phyloP scores from a whole-genome alignment of 1,140 invertebrate species.

The Phocides pigmalion region DNA sequence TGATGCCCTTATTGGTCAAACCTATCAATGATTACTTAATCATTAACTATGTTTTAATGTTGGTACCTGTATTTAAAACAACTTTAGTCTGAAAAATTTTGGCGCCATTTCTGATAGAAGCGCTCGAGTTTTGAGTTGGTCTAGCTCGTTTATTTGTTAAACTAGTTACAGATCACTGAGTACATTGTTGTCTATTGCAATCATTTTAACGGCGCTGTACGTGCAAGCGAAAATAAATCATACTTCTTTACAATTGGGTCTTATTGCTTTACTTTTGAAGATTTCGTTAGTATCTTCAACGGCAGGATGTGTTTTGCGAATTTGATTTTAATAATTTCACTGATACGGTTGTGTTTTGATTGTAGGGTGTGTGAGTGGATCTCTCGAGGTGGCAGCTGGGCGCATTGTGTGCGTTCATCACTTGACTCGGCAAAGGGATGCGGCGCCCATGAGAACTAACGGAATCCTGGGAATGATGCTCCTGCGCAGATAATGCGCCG shows the following conservation, averaged over 20 bases:
- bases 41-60: neutral
- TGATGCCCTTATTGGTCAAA: conserved; percentile 9
- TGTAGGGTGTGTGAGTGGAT: conserved; percentile 30
- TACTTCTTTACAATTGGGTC: conserved; percentile 49
- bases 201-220: conserved; percentile 47
- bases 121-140: neutral
- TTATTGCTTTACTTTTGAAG: conserved; percentile 50
- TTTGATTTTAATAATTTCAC: conserved; percentile 31
- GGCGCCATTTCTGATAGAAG: conserved; percentile 1
- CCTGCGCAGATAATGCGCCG: conserved; percentile 53
- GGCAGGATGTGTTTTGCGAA: neutral
- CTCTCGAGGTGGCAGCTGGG: conserved; percentile 77
- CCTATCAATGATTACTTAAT: neutral
- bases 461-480: conserved; percentile 69
- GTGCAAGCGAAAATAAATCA: conserved; percentile 49
- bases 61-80: neutral
- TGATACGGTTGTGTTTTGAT: conserved; percentile 43
- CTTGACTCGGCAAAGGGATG: conserved; percentile 81
- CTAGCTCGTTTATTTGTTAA: conserved; percentile 58
- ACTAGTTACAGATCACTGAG: conserved; percentile 73
- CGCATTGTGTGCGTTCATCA: conserved; percentile 72
- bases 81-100: neutral
- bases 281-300: conserved; percentile 36
- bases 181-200: conserved; percentile 71
- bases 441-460: conserved; percentile 74